phyloP scores from a whole-genome alignment of 2,888 invertebrate species.

The Trichogramma evanescens region DNA sequence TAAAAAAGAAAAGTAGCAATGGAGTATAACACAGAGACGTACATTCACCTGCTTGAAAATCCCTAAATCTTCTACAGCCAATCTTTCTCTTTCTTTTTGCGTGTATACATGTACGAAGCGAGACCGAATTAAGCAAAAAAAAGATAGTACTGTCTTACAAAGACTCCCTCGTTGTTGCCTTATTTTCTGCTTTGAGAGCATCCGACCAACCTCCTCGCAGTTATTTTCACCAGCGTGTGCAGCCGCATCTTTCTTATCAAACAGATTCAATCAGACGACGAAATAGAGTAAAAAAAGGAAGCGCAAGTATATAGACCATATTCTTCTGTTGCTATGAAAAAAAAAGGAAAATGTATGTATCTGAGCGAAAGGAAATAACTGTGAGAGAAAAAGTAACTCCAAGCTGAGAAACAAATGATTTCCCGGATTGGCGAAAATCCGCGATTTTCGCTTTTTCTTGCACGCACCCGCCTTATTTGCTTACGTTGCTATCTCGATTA shows the following conservation, averaged over 20 bases:
- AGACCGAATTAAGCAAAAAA: conserved; percentile 9
- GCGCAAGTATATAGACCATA: too few relatives aligned
- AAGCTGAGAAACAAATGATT: conserved; percentile 10
- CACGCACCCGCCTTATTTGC: conserved; percentile 18
- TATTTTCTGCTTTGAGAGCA: conserved; percentile 1
- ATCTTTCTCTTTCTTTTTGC: neutral
- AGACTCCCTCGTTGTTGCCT: neutral
- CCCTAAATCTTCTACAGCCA: too few relatives aligned
- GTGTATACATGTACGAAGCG: neutral
- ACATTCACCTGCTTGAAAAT: too few relatives aligned
- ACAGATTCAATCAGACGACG: conserved; percentile 24
- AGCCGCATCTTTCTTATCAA: conserved; percentile 21
- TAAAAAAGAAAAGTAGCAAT: too few relatives aligned
- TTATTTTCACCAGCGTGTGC: conserved; percentile 11
- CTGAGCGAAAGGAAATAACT: neutral
- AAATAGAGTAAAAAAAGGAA: neutral
- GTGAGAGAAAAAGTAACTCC: neutral
- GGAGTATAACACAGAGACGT: too few relatives aligned
- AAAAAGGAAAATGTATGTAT: neutral
- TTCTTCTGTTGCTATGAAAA: neutral
- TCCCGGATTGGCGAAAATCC: conserved; percentile 1
- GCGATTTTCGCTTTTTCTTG: neutral
- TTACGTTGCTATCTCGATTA: neutral
- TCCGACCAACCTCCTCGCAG: conserved; percentile 3
- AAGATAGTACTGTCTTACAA: too few relatives aligned